phyloP scores from a whole-genome alignment of 2,113 vertebrate genomes.

The Dicerorhinus sumatrensis region DNA sequence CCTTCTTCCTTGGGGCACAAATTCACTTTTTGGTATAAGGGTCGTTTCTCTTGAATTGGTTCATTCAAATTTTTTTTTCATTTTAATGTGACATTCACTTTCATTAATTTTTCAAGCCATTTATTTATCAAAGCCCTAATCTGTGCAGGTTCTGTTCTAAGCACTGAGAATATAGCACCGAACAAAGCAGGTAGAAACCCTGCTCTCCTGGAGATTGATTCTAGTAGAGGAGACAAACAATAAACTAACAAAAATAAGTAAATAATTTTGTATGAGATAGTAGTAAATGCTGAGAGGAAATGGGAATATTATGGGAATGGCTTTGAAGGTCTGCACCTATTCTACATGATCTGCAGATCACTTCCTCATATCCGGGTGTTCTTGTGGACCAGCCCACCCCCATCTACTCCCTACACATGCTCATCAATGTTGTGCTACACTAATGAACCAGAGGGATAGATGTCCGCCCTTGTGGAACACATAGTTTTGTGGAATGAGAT shows the following conservation, averaged over 20 bases:
- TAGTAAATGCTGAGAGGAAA: not conserved
- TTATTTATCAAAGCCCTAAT: not conserved
- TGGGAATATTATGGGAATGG: not conserved
- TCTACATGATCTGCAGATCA: not conserved
- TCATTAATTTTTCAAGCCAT: not conserved
- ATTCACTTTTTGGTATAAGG: not conserved
- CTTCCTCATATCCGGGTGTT: not conserved
- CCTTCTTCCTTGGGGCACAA: not conserved
- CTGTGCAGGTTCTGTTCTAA: not conserved
- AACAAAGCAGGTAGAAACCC: not conserved
- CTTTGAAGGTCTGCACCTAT: not conserved
- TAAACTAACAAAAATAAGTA: not conserved
- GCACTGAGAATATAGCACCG: not conserved
- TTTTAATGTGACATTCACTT: not conserved
- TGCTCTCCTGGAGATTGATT: not conserved
- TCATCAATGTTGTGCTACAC: not conserved
- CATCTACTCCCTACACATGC: fast-evolving
- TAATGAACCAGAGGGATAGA: not conserved
- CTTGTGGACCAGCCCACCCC: not conserved
- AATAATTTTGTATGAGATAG: not conserved
- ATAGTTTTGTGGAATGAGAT: not conserved
- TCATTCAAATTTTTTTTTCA: not conserved
- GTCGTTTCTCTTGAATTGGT: not conserved
- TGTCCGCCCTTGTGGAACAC: not conserved
- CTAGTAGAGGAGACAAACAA: not conserved